Percentiles rank a stretch among this genome's conserved stretches.
Conservation (phyloP, 2,797 vertebrate genomes). For the Neostethus bicornis region DNA sequence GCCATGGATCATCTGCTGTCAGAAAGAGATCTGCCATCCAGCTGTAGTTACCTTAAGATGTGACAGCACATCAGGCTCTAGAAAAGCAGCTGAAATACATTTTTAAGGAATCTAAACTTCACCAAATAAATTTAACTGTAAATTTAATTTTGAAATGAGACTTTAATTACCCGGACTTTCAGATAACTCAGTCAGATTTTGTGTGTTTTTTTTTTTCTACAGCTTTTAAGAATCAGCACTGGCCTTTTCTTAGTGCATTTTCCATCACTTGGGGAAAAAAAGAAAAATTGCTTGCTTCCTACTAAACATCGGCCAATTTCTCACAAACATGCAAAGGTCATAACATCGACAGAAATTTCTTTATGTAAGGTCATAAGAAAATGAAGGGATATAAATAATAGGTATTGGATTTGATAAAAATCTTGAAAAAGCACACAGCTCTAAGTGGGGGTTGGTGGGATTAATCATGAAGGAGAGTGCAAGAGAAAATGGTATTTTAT, state of each 20-base stretch:
- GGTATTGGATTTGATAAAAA: background rate
- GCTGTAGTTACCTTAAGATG: no score
- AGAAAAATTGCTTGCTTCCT: no score
- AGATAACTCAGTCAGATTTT: constrained; percentile 1
- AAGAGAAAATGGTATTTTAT: background rate
- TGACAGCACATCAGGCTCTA: background rate
- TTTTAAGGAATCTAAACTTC: background rate
- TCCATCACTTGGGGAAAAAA: no score
- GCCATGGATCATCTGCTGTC: no score
- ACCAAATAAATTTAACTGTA: no score
- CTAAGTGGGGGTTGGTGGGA: background rate
- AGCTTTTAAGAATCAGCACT: background rate
- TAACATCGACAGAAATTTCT: no score
- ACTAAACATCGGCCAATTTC: no score
- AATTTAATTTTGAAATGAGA: no score
- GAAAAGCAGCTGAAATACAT: background rate
- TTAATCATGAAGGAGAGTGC: background rate
- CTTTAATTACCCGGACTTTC: background rate
- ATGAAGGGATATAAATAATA: background rate
- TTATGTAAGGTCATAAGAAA: background rate
- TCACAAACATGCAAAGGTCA: no score
- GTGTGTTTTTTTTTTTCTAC: background rate
- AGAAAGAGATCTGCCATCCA: no score
- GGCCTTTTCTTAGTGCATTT: background rate
- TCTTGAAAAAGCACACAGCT: background rate